Evolutionary conservation across 2,888 invertebrate species (phyloP).

Genomic region (Celastrina argiolus): DNA sequence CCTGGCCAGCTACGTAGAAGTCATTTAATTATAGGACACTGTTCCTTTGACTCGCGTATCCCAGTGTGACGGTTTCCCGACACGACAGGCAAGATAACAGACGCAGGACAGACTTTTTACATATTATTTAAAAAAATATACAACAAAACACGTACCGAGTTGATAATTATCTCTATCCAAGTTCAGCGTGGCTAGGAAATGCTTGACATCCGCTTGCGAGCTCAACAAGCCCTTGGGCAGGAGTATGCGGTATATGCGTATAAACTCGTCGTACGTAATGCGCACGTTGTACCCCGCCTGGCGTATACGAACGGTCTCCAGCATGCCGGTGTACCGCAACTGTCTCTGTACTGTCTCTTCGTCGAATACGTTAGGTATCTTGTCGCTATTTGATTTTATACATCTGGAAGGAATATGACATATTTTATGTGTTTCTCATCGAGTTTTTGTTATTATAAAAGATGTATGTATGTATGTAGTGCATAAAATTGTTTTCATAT

Average conservation of each 20-base stretch:
- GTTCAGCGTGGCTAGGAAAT: constrained; percentile 89
- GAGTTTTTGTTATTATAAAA: no score
- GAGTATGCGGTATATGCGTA: constrained; percentile 93
- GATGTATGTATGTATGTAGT: no score
- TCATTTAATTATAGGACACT: no score
- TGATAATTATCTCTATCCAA: constrained; percentile 94
- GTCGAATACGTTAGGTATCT: constrained; percentile 94
- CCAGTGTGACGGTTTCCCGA: no score
- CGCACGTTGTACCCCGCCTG: constrained; percentile 97
- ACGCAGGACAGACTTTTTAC: no score
- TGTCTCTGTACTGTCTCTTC: constrained; percentile 93
- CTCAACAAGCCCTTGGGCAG: constrained; percentile 91
- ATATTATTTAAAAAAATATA: neutral
- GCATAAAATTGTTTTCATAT: no score
- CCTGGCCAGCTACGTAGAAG: no score
- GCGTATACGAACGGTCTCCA: constrained; percentile 95
- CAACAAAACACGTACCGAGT: constrained; percentile 75
- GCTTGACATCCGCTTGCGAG: constrained; percentile 90
- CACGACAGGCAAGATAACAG: no score
- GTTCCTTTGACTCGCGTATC: no score
- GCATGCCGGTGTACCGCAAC: constrained; percentile 96
- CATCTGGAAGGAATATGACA: constrained; percentile 79
- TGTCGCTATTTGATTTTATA: constrained; percentile 96
- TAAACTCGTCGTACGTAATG: constrained; percentile 95
- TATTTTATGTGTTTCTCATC: no score